phyloP scores from a whole-genome alignment of 64 coral and sea anemone genomes.

The Montipora sp. region DNA sequence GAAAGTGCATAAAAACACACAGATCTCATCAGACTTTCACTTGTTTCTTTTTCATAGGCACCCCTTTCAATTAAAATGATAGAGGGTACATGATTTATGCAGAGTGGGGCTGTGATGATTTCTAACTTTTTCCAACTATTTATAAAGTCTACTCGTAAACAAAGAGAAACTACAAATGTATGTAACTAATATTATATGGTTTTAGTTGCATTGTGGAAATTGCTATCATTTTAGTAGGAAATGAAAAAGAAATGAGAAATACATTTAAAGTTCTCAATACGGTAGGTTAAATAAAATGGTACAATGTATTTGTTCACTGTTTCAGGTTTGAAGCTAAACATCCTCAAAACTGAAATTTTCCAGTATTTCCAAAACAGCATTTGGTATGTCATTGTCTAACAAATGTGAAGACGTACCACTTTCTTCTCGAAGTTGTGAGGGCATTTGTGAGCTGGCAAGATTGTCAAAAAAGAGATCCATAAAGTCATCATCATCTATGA shows the following conservation, averaged over 20 bases:
- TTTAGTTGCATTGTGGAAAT: conserved; percentile 9
- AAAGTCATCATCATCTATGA: too few species aligned
- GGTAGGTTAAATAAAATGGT: not conserved
- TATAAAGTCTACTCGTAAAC: not conserved
- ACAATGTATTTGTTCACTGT: not conserved
- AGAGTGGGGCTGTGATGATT: conserved; percentile 8
- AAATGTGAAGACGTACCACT: not conserved
- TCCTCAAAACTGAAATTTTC: not conserved
- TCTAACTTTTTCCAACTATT: not conserved
- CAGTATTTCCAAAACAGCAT: conserved; percentile 10
- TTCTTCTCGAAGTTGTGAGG: not conserved
- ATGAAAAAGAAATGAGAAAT: conserved; percentile 9
- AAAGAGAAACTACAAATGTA: not conserved
- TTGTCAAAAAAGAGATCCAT: too few species aligned
- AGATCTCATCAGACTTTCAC: too few species aligned
- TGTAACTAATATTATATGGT: not conserved
- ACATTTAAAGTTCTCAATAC: not conserved
- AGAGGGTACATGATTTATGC: conserved; percentile 12
- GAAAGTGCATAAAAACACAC: too few species aligned
- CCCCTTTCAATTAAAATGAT: conserved; percentile 12
- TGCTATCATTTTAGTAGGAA: not conserved
- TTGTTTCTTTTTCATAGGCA: not conserved
- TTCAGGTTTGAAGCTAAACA: too few species aligned
- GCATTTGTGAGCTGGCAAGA: not conserved
- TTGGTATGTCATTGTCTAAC: not conserved